Percentiles rank a stretch among this genome's conserved stretches.
Evolutionary conservation across 2,113 vertebrate species (phyloP).

Genomic region (Actinemys pallida): DNA sequence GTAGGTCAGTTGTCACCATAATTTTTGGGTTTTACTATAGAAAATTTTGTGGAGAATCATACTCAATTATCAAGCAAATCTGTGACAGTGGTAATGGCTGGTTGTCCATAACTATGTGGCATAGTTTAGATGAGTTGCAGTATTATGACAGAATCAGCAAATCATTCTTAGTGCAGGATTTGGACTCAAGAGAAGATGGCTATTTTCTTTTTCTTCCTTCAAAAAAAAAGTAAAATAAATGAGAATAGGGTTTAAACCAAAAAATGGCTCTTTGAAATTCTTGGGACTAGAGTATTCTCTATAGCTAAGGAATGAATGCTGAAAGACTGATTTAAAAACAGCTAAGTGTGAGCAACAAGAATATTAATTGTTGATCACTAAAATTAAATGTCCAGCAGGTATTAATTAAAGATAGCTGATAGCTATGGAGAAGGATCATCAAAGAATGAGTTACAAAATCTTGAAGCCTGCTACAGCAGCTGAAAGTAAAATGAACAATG

Average conservation of each 20-base stretch:
- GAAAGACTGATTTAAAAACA: background rate
- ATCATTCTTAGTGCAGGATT: background rate
- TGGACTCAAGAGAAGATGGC: background rate
- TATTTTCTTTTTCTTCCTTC: rapidly evolving
- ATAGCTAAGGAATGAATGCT: background rate
- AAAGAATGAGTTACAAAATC: background rate
- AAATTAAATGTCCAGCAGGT: background rate
- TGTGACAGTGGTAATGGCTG: background rate
- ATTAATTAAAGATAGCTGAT: background rate
- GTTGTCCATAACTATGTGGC: rapidly evolving
- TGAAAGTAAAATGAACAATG: background rate
- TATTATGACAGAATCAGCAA: background rate
- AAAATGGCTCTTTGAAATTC: background rate
- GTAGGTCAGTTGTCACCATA: background rate
- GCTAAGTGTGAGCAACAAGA: background rate
- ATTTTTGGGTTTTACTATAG: rapidly evolving
- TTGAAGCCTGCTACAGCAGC: background rate
- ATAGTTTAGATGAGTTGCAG: background rate
- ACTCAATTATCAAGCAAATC: background rate
- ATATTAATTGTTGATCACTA: background rate
- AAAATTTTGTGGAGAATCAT: background rate
- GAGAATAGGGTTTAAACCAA: background rate
- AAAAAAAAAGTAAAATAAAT: background rate
- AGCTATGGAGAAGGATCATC: conserved; percentile 1
- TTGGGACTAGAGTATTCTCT: background rate